Conservation (phyloP, 2,113 vertebrate species). For the Motacilla alba region DNA sequence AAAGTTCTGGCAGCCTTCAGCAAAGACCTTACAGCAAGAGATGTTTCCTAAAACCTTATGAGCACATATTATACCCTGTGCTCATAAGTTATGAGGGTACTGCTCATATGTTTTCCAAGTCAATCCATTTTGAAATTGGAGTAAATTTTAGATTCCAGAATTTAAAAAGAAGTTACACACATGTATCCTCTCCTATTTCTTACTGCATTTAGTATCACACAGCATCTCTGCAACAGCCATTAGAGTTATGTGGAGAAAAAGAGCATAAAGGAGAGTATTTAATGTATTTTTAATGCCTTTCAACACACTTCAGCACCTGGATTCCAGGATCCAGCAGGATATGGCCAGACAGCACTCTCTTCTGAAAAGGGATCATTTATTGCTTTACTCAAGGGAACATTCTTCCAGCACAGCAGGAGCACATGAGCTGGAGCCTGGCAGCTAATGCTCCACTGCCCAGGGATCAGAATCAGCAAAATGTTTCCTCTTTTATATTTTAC, state of each 20-base stretch:
- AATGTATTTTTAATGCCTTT: not conserved
- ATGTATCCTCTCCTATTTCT: not conserved
- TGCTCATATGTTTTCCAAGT: not conserved
- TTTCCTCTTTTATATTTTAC: not conserved
- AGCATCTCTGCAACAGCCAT: not conserved
- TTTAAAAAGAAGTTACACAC: not conserved
- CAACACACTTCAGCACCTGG: not conserved
- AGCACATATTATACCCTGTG: not conserved
- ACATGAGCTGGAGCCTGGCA: not conserved
- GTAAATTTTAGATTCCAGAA: not conserved
- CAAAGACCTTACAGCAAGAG: not conserved
- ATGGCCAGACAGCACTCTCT: not conserved
- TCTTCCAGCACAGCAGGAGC: not conserved
- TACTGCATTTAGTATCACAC: not conserved
- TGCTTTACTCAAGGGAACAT: not conserved
- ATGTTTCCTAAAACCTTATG: not conserved
- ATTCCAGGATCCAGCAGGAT: not conserved
- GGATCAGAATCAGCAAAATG: conserved; percentile 7
- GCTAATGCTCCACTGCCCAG: not conserved
- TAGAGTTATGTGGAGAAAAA: not conserved
- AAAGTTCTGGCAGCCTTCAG: not conserved
- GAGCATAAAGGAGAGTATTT: not conserved
- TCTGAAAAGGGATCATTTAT: not conserved
- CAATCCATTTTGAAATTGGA: not conserved
- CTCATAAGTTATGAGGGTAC: not conserved